Evolutionary conservation across 2,797 vertebrate genomes (phyloP).

Genomic region (Muscicapa comitata): DNA sequence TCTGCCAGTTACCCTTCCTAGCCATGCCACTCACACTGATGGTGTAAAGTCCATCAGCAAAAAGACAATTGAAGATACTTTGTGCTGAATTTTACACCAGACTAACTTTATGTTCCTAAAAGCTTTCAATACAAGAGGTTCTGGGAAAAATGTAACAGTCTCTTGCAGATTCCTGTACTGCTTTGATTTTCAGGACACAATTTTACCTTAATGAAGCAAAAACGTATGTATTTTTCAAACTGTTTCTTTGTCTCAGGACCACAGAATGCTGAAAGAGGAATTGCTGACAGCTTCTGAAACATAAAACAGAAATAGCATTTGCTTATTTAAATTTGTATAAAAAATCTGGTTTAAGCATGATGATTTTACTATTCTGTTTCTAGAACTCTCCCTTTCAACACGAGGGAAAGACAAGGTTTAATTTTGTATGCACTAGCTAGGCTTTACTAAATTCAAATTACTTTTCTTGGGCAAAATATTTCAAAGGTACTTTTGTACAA

Average conservation of each 20-base stretch:
- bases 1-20: not conserved
- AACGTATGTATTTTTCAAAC: constrained; percentile 93
- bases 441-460: not conserved
- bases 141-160: not conserved
- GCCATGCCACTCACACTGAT: not conserved
- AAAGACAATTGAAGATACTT: not conserved
- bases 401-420: not conserved
- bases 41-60: not conserved
- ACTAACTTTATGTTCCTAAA: not conserved
- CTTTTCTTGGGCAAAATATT: not conserved
- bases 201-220: constrained; percentile 98
- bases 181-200: not conserved
- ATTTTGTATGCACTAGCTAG: not conserved
- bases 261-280: constrained; percentile 92
- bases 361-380: not conserved
- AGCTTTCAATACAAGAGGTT: not conserved
- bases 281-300: constrained; percentile 90
- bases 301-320: not conserved
- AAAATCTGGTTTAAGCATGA: not conserved
- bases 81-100: not conserved
- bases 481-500: not conserved
- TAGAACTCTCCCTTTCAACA: not conserved
- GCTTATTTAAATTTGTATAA: not conserved
- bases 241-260: constrained; percentile 80
- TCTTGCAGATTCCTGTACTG: not conserved